Percentiles rank a stretch among this genome's conserved stretches.
Conservation (phyloP, 2,113 vertebrate genomes). For the Potamarius usumacintae region DNA sequence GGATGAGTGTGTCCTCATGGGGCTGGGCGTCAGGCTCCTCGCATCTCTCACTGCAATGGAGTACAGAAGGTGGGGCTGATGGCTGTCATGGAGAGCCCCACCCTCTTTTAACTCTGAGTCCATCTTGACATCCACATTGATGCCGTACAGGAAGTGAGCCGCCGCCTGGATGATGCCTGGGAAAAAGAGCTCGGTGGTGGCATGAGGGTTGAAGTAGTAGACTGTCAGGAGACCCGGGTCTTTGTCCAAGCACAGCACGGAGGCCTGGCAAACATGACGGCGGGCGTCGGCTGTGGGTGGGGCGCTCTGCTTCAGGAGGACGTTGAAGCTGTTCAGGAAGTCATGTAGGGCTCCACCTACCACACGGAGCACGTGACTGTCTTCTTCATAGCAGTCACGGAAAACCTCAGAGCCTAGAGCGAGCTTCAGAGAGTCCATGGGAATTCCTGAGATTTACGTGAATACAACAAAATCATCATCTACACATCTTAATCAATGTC, state of each 20-base stretch:
- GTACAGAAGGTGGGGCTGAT: constrained; percentile 88
- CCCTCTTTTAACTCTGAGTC: constrained; percentile 77
- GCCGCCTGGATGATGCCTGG: constrained; percentile 92
- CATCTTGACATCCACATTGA: constrained; percentile 83
- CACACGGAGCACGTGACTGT: constrained; percentile 87
- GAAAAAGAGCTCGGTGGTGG: constrained; percentile 86
- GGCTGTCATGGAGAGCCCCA: constrained; percentile 79
- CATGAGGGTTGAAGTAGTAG: constrained; percentile 90
- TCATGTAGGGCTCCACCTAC: constrained; percentile 95
- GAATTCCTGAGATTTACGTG: constrained; percentile 74
- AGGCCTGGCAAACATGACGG: constrained; percentile 80
- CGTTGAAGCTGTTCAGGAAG: constrained; percentile 97
- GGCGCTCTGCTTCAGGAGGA: constrained; percentile 87
- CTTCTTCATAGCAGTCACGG: constrained; percentile 92
- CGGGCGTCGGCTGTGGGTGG: constrained; percentile 61
- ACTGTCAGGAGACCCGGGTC: constrained; percentile 88
- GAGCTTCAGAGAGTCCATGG: constrained; percentile 77
- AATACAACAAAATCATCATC: background rate
- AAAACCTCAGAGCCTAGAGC: constrained; percentile 91
- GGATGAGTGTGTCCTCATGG: constrained; percentile 84
- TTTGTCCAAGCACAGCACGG: constrained; percentile 94
- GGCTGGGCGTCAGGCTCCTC: constrained; percentile 82
- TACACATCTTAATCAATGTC: background rate
- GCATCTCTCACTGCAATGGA: constrained; percentile 83
- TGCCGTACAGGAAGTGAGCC: constrained; percentile 83